phyloP scores from a whole-genome alignment of 2,797 vertebrate genomes.

The Benthosema pterotum region DNA sequence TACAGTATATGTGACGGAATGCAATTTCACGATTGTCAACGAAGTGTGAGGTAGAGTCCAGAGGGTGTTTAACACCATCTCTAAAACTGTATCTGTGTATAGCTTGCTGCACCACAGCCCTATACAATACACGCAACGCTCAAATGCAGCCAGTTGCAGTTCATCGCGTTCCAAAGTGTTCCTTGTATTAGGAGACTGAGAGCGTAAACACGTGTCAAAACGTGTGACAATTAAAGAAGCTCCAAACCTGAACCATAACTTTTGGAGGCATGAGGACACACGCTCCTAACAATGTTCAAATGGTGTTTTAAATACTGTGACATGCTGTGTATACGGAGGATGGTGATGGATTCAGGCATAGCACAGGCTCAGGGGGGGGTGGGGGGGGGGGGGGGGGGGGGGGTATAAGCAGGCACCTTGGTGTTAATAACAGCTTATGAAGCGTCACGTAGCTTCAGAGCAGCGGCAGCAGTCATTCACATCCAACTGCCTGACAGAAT shows the following conservation, averaged over 20 bases:
- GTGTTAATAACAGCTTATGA: slow-evolving; percentile 32
- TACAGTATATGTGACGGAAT: too few species aligned
- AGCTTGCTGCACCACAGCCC: not conserved
- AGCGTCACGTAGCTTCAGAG: slow-evolving; percentile 32
- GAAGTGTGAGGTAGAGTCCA: too few species aligned
- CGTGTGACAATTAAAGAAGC: too few species aligned
- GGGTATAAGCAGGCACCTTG: slow-evolving; percentile 2
- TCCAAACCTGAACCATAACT: too few species aligned
- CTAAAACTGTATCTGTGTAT: slow-evolving; percentile 8
- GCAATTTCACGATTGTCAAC: too few species aligned
- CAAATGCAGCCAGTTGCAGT: slow-evolving; percentile 1
- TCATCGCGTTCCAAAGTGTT: too few species aligned
- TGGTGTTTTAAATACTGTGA: not conserved
- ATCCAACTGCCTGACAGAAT: slow-evolving; percentile 24
- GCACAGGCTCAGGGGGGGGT: slow-evolving; percentile 30
- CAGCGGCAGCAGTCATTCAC: slow-evolving; percentile 24
- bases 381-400: slow-evolving; percentile 6
- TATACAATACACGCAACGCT: too few species aligned
- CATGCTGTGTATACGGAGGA: slow-evolving; percentile 31
- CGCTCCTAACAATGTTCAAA: too few species aligned
- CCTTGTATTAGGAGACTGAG: slow-evolving; percentile 1
- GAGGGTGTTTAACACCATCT: slow-evolving; percentile 20
- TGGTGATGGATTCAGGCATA: slow-evolving; percentile 46
- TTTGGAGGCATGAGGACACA: too few species aligned
- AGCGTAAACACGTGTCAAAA: not conserved